These are phyloP conservation scores for Megamerina dolium DNA, from an alignment of 2,888 invertebrate genomes.

Conservation along the genomic window DNA sequence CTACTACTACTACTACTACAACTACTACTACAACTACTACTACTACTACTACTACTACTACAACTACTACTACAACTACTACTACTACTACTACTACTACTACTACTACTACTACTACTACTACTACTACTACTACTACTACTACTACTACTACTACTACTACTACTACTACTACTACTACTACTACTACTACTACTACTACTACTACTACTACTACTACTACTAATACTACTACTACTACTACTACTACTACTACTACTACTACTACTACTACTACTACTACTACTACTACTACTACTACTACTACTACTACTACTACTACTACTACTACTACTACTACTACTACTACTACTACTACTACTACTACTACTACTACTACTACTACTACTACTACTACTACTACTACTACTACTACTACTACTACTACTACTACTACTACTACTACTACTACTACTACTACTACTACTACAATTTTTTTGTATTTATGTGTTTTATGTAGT, in stretches of 20 bases:
- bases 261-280: not conserved
- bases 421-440: not conserved
- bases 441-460: not conserved
- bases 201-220: not conserved
- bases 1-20: not conserved
- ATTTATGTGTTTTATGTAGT: too few relatives aligned
- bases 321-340: not conserved
- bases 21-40: not conserved
- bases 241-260: not conserved
- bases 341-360: too few relatives aligned
- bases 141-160: not conserved
- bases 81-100: not conserved
- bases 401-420: not conserved
- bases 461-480: not conserved
- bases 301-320: not conserved
- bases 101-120: not conserved
- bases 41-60: not conserved
- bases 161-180: not conserved
- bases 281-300: not conserved
- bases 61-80: not conserved
- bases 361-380: not conserved
- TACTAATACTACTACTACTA: too few relatives aligned
- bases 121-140: not conserved
- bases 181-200: not conserved
- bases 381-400: not conserved